Percentiles rank a stretch among this genome's conserved stretches.
These are phyloP conservation scores for Apomyelois bistriatella DNA, from an alignment of 2,888 invertebrate species.

Conservation along the genomic window DNA sequence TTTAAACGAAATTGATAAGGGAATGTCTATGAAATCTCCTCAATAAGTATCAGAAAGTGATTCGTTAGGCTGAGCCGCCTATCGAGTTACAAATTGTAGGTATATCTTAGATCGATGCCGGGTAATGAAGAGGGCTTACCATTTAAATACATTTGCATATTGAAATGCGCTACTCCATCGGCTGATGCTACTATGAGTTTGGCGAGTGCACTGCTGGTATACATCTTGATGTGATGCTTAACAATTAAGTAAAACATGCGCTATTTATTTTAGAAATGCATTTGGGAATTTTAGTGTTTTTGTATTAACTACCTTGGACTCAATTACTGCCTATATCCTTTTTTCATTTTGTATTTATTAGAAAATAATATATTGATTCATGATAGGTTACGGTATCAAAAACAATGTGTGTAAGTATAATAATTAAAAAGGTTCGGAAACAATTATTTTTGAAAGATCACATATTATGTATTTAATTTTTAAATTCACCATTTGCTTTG, in stretches of 20 bases:
- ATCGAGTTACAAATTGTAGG: conserved; percentile 74
- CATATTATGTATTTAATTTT: too few relatives aligned
- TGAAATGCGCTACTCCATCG: conserved; percentile 69
- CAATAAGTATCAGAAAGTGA: conserved; percentile 46
- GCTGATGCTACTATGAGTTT: conserved; percentile 18
- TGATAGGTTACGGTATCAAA: too few relatives aligned
- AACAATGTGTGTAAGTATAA: too few relatives aligned
- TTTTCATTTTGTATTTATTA: too few relatives aligned
- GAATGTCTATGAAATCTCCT: background rate
- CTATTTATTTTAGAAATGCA: too few relatives aligned
- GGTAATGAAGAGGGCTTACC: conserved; percentile 78
- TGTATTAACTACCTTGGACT: too few relatives aligned
- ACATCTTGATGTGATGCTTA: background rate
- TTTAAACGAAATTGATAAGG: background rate
- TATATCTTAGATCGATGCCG: conserved; percentile 77
- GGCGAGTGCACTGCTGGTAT: background rate
- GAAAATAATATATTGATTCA: too few relatives aligned
- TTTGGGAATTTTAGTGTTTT: too few relatives aligned
- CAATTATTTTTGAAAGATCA: too few relatives aligned
- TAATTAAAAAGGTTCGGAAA: too few relatives aligned
- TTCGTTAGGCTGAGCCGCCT: conserved; percentile 65
- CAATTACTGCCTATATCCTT: too few relatives aligned
- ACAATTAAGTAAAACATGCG: background rate
- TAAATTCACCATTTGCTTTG: too few relatives aligned
- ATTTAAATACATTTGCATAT: conserved; percentile 81